phyloP scores from a whole-genome alignment of 2,888 invertebrate genomes.

The Chrysolina oricalcia region DNA sequence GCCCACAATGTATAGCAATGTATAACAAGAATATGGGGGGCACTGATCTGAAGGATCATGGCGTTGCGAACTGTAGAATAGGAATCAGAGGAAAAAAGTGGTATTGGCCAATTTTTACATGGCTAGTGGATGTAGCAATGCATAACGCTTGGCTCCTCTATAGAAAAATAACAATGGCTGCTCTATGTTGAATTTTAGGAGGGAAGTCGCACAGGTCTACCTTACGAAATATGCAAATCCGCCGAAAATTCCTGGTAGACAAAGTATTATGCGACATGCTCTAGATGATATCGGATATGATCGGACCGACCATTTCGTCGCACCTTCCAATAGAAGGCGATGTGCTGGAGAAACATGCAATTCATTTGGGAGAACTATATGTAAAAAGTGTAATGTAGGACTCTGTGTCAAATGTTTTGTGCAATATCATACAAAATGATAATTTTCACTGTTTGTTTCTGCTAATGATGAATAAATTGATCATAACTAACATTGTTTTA shows the following conservation, averaged over 20 bases:
- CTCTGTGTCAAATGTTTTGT: conserved; percentile 26
- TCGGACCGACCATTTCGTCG: conserved; percentile 31
- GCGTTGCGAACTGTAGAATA: conserved; percentile 17
- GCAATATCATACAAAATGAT: conserved; percentile 21
- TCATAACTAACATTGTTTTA: neutral
- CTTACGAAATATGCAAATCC: conserved; percentile 25
- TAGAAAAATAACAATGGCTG: conserved; percentile 28
- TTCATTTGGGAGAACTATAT: conserved; percentile 28
- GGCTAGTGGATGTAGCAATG: conserved; percentile 27
- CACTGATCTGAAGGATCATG: conserved; percentile 26
- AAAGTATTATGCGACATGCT: conserved; percentile 22
- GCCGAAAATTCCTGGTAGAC: conserved; percentile 14
- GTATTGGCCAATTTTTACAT: too few relatives aligned
- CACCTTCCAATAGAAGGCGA: conserved; percentile 33
- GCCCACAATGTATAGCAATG: neutral
- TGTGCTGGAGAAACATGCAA: conserved; percentile 32
- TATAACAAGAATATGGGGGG: conserved; percentile 39
- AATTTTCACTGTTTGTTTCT: conserved; percentile 5
- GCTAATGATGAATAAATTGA: neutral
- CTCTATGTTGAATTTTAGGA: conserved; percentile 27
- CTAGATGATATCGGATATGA: conserved; percentile 31
- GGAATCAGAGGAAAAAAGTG: conserved; percentile 9
- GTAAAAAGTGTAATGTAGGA: conserved; percentile 29
- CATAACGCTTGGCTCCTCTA: conserved; percentile 27
- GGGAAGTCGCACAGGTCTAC: conserved; percentile 30